phyloP scores from a whole-genome alignment of 2,797 vertebrate species.

The Allobates femoralis region DNA sequence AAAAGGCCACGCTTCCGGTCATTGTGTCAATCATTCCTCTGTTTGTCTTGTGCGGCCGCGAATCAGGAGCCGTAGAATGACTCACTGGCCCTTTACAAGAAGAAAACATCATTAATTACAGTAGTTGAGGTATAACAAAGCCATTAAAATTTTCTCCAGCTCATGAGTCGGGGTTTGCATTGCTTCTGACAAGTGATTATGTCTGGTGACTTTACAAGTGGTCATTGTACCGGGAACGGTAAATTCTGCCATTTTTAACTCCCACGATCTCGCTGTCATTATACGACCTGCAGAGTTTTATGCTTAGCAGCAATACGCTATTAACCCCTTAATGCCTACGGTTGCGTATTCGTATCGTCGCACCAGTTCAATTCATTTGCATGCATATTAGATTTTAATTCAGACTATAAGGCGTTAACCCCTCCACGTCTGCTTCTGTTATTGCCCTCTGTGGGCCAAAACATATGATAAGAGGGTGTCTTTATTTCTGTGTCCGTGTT shows the following conservation, averaged over 20 bases:
- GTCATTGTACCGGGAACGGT: neutral
- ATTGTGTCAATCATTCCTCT: neutral
- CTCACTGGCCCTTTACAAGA: neutral
- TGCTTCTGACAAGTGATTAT: constrained; percentile 1
- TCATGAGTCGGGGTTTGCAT: neutral
- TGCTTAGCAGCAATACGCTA: neutral
- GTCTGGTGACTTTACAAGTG: neutral
- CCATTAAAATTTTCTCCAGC: constrained; percentile 1
- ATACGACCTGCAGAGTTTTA: neutral
- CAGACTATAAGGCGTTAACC: no score
- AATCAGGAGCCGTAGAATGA: neutral
- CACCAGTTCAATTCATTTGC: no score
- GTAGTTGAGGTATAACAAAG: neutral
- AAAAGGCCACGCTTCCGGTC: neutral
- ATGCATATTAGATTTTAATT: no score
- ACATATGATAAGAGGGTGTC: neutral
- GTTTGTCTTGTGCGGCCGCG: neutral
- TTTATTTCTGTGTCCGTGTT: neutral
- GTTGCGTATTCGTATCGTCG: no score
- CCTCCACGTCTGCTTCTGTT: no score
- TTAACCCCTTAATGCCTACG: no score
- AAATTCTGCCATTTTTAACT: neutral
- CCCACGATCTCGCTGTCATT: neutral
- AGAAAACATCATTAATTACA: neutral
- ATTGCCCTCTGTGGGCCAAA: neutral